A percentile compares a stretch with the other conserved stretches of the same genome.
Conservation (phyloP, 1,140 invertebrate species). For the Drosophila sp. region DNA sequence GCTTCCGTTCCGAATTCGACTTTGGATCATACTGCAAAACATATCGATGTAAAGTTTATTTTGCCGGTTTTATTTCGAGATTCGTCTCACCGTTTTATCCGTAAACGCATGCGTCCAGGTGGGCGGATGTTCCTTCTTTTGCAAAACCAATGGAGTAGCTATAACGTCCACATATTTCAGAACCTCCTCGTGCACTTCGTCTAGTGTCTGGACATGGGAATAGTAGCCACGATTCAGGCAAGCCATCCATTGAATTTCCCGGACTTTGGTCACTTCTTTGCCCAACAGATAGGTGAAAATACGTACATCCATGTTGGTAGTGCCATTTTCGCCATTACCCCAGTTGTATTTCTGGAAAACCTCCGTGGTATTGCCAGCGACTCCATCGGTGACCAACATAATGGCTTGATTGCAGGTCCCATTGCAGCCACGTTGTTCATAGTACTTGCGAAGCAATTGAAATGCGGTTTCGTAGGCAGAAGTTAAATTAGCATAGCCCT, state of each 20-base stretch:
- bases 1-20: conserved; percentile 83
- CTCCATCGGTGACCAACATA: conserved; percentile 99
- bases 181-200: conserved; percentile 96
- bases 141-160: conserved; percentile 92
- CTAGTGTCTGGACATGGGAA: conserved; percentile 94
- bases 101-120: conserved; percentile 95
- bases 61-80: too few relatives aligned
- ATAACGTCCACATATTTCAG: conserved; percentile 96
- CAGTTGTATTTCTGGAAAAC: conserved; percentile 95
- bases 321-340: conserved; percentile 85
- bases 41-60: neutral
- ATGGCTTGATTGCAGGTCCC: conserved; percentile 96
- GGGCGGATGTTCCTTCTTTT: conserved; percentile 89
- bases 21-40: conserved; percentile 82
- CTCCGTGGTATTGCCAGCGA: conserved; percentile 94
- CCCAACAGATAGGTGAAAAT: conserved; percentile 99
- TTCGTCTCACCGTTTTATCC: conserved; percentile 88
- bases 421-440: conserved; percentile 85
- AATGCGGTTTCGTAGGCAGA: conserved; percentile 94
- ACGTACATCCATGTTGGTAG: conserved; percentile 89
- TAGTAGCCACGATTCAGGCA: conserved; percentile 97
- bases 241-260: conserved; percentile 97
- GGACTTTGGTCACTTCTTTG: conserved; percentile 95
- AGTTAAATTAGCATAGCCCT: conserved; percentile 93
- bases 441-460: conserved; percentile 89